A percentile compares a stretch with the other conserved stretches of the same genome.
These are phyloP conservation scores for Pristionchus maxplancki DNA, from an alignment of 2,888 invertebrate genomes.

Conservation along the genomic window DNA sequence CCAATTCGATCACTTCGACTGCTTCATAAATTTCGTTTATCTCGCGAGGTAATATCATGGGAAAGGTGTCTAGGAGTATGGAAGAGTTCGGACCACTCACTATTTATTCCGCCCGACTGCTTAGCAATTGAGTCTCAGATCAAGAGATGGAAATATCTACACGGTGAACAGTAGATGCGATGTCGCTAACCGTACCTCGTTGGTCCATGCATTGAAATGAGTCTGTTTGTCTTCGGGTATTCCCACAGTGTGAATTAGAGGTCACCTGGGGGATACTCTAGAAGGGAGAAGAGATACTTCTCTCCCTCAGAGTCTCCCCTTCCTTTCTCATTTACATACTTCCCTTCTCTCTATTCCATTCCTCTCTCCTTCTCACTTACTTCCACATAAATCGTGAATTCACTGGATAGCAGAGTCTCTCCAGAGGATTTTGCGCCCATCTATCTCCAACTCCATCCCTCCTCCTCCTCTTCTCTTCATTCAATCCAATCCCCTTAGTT, in stretches of 20 bases:
- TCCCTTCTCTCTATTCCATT: constrained; percentile 20
- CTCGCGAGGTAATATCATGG: neutral
- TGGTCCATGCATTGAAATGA: neutral
- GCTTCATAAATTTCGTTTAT: neutral
- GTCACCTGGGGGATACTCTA: constrained; percentile 21
- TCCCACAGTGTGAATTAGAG: constrained; percentile 34
- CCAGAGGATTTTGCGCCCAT: constrained; percentile 19
- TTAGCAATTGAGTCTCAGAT: neutral
- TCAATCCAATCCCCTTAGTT: neutral
- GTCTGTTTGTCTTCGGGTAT: constrained; percentile 9
- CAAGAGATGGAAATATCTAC: no score
- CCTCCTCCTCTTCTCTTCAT: constrained; percentile 1
- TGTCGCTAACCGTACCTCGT: no score
- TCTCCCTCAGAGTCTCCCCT: neutral
- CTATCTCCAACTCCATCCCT: neutral
- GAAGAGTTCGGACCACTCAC: neutral
- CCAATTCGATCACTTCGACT: constrained; percentile 5
- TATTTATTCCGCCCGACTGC: neutral
- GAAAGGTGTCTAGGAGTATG: neutral
- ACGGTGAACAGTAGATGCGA: no score
- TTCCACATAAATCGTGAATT: constrained; percentile 34
- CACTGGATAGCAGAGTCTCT: constrained; percentile 14
- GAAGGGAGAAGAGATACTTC: neutral
- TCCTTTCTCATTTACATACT: constrained; percentile 39
- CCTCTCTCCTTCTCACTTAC: constrained; percentile 36